A percentile compares a stretch with the other conserved stretches of the same genome.
Conservation (phyloP, 2,113 vertebrate genomes). For the Monarcha castaneiventris region DNA sequence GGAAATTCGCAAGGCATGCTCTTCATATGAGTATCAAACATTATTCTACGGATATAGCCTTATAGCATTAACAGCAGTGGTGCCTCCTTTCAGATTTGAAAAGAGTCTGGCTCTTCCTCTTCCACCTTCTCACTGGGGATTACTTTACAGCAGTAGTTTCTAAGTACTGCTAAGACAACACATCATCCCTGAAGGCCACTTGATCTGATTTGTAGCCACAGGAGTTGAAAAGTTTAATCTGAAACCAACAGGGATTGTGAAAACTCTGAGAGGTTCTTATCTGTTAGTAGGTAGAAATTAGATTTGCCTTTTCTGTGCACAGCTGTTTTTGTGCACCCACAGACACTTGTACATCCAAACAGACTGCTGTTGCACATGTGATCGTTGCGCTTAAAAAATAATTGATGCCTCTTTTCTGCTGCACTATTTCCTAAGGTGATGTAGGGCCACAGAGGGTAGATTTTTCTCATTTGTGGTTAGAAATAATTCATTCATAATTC, state of each 20-base stretch:
- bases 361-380: neutral
- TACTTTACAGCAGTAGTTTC: neutral
- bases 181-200: neutral
- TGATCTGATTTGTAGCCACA: neutral
- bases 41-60: neutral
- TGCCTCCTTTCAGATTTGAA: neutral
- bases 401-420: neutral
- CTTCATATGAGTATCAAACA: neutral
- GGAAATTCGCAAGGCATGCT: neutral
- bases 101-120: neutral
- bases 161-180: neutral
- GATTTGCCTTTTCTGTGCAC: neutral
- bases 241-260: neutral
- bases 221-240: constrained; percentile 1
- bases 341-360: neutral
- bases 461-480: neutral
- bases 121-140: neutral
- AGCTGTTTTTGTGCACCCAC: neutral
- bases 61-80: neutral
- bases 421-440: neutral
- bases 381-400: neutral
- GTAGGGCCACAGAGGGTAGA: neutral
- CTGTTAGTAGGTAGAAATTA: neutral
- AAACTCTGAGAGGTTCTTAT: neutral
- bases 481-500: neutral